Evolutionary conservation across 2,113 vertebrate genomes (phyloP).

Genomic region (Otolemur garnettii): DNA sequence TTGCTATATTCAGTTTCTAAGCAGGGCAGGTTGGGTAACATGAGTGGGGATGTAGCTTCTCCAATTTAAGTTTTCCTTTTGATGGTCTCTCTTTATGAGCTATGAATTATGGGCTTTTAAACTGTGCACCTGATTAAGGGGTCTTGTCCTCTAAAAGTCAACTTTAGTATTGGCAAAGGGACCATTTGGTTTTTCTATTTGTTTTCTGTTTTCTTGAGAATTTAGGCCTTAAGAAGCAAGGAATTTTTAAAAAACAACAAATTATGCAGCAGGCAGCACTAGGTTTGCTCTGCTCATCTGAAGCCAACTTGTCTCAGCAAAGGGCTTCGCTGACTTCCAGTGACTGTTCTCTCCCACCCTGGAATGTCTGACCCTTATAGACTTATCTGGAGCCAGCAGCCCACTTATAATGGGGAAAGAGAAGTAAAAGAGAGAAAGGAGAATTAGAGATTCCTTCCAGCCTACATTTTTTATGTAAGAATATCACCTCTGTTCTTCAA

Average conservation of each 20-base stretch:
- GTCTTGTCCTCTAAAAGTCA: slow-evolving; percentile 3
- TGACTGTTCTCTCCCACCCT: neutral
- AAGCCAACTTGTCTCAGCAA: neutral
- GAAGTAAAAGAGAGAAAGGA: neutral
- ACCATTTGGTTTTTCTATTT: neutral
- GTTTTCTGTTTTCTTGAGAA: neutral
- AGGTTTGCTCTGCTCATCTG: neutral
- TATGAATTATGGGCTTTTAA: neutral
- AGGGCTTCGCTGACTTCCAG: neutral
- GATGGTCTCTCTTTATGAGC: neutral
- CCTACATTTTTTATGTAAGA: neutral
- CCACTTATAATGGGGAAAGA: neutral
- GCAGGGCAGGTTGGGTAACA: neutral
- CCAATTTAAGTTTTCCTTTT: neutral
- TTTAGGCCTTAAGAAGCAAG: neutral
- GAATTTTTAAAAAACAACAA: too few species aligned
- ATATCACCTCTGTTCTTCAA: neutral
- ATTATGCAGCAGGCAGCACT: too few species aligned
- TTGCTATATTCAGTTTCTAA: neutral
- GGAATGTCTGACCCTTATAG: neutral
- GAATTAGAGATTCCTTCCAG: neutral
- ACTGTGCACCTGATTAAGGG: neutral
- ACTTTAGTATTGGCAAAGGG: neutral
- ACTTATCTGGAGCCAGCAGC: neutral
- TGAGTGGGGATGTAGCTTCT: neutral